Evolutionary conservation across 2,888 invertebrate species (phyloP).

Genomic region (Aproaerema taeniolella): DNA sequence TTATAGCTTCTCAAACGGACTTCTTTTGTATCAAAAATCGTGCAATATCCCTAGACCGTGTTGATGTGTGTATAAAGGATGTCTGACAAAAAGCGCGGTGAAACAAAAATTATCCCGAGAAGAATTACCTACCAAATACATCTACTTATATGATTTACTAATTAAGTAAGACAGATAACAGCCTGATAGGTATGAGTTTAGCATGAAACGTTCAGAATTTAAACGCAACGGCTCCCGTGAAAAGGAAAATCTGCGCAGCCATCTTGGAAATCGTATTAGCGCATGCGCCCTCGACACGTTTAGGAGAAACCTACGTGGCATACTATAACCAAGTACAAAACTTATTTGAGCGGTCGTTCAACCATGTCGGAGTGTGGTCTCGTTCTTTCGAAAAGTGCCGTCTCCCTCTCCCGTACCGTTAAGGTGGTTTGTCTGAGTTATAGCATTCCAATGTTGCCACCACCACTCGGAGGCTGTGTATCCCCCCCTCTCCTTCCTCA

Average conservation of each 20-base stretch:
- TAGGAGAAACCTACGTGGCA: constrained; percentile 69
- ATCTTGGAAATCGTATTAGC: constrained; percentile 52
- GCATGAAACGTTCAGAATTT: too few species aligned
- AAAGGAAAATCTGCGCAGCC: constrained; percentile 29
- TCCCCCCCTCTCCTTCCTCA: constrained; percentile 10
- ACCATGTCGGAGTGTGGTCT: constrained; percentile 57
- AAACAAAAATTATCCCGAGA: too few species aligned
- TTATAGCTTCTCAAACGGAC: too few species aligned
- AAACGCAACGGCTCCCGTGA: too few species aligned
- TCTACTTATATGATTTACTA: too few species aligned
- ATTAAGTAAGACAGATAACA: too few species aligned
- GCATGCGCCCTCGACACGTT: constrained; percentile 56
- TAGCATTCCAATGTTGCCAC: constrained; percentile 73
- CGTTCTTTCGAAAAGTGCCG: constrained; percentile 37
- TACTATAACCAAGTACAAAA: constrained; percentile 67
- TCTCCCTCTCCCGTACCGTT: constrained; percentile 67
- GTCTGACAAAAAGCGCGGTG: too few species aligned
- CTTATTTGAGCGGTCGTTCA: constrained; percentile 78
- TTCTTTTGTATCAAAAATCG: too few species aligned
- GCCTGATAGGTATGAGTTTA: too few species aligned
- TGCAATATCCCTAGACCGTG: too few species aligned
- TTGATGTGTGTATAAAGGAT: too few species aligned
- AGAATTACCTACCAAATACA: too few species aligned
- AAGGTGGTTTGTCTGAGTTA: constrained; percentile 72
- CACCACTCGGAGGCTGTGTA: constrained; percentile 65